Evolutionary conservation across 1,140 invertebrate species (phyloP).

Genomic region (Paralvinella palmiformis): DNA sequence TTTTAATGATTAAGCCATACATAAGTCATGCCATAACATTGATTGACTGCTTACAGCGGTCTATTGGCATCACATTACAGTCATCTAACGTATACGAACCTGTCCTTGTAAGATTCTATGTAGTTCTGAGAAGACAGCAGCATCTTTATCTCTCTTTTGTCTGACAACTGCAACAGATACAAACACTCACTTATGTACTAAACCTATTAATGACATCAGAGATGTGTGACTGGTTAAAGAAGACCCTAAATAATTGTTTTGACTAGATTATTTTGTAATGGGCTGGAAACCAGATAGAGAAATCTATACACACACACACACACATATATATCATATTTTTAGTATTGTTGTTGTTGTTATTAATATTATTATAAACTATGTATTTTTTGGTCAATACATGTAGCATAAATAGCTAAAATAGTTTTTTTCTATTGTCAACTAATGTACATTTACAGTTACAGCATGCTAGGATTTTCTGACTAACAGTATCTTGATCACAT

Average conservation of each 20-base stretch:
- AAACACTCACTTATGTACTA: background rate
- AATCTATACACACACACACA: background rate
- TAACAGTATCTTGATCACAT: too few species aligned
- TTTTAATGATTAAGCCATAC: background rate
- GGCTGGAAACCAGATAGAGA: background rate
- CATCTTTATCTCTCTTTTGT: constrained; percentile 38
- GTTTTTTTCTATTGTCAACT: too few species aligned
- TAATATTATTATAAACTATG: background rate
- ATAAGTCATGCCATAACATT: background rate
- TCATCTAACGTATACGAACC: constrained; percentile 9
- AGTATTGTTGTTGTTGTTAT: background rate
- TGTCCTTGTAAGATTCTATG: constrained; percentile 42
- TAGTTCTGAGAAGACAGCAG: constrained; percentile 36
- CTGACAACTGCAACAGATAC: constrained; percentile 33
- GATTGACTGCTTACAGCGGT: background rate
- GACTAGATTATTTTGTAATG: background rate
- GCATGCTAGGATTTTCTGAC: too few species aligned
- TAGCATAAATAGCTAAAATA: too few species aligned
- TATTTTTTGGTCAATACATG: too few species aligned
- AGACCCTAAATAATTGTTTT: background rate
- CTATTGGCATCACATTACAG: background rate
- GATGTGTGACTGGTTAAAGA: background rate
- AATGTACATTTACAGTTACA: too few species aligned
- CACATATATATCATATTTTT: background rate
- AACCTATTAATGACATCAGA: constrained; percentile 1